Conservation (phyloP, 2,888 invertebrate genomes). For the Erynnis tages region DNA sequence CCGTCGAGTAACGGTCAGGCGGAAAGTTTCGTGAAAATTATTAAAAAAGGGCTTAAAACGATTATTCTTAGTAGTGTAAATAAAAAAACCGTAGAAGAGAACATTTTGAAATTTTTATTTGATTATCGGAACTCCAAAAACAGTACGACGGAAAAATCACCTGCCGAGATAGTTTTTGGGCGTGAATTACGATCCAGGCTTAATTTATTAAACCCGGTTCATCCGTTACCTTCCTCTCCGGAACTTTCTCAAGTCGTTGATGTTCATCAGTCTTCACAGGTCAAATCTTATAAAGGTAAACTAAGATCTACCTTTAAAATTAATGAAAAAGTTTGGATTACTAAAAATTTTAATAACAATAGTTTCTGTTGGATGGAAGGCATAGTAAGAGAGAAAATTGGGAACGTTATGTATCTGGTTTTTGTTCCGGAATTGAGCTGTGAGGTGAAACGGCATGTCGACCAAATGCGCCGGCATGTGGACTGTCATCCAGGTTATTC, state of each 20-base stretch:
- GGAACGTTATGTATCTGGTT: no score
- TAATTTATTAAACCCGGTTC: slow-evolving; percentile 4
- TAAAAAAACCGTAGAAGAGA: neutral
- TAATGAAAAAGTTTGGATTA: slow-evolving; percentile 7
- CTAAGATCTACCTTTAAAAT: neutral
- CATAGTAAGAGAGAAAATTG: neutral
- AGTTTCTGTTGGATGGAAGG: slow-evolving; percentile 1
- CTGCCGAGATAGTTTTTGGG: slow-evolving; percentile 16
- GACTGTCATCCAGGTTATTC: no score
- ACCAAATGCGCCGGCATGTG: no score
- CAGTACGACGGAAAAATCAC: slow-evolving; percentile 15
- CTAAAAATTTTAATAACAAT: slow-evolving; percentile 8
- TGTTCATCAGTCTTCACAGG: no score
- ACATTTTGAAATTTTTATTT: slow-evolving; percentile 19
- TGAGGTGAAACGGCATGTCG: no score
- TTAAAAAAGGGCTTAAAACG: slow-evolving; percentile 34
- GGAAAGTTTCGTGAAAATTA: slow-evolving; percentile 33
- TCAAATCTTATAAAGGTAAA: neutral
- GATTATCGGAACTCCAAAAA: slow-evolving; percentile 21
- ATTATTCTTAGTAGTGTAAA: slow-evolving; percentile 10
- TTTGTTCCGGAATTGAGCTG: no score
- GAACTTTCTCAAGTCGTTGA: neutral
- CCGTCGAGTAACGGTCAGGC: slow-evolving; percentile 29
- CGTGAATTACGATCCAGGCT: slow-evolving; percentile 6
- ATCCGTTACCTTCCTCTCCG: slow-evolving; percentile 4